Percentiles rank a stretch among this genome's conserved stretches.
Evolutionary conservation across 2,888 invertebrate species (phyloP).

Genomic region (Venustoraphidia nigricollis): DNA sequence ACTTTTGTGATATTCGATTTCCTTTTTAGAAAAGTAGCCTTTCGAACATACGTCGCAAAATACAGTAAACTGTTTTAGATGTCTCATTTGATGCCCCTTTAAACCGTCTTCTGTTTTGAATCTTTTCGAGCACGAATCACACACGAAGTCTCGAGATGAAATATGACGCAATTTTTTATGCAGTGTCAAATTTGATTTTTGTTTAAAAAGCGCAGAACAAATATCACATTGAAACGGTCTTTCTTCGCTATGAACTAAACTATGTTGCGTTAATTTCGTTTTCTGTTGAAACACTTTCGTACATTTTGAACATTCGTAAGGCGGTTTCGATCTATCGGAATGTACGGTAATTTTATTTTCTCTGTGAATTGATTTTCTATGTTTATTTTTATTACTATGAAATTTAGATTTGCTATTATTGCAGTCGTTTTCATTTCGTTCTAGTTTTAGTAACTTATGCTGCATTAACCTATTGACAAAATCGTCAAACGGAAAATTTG

Average conservation of each 20-base stretch:
- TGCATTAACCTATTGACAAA: too few relatives aligned
- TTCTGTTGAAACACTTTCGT: background rate
- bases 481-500: too few relatives aligned
- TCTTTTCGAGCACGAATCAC: background rate
- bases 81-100: background rate
- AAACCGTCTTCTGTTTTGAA: background rate
- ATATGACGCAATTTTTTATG: too few relatives aligned
- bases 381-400: too few relatives aligned
- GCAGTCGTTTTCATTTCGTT: too few relatives aligned
- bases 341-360: too few relatives aligned
- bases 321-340: constrained; percentile 26
- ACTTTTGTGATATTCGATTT: background rate
- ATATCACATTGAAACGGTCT: background rate
- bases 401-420: too few relatives aligned
- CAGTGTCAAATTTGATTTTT: too few relatives aligned
- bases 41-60: background rate
- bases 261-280: background rate
- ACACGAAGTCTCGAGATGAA: background rate
- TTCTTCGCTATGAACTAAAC: background rate
- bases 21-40: background rate
- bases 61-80: background rate
- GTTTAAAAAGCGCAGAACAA: background rate
- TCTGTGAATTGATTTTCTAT: too few relatives aligned
- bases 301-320: background rate
- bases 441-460: too few relatives aligned